Evolutionary conservation across 2,888 invertebrate genomes (phyloP), one percentile per base, ranked within the genome.

Genomic region (Stenodema calcarata): DNA sequence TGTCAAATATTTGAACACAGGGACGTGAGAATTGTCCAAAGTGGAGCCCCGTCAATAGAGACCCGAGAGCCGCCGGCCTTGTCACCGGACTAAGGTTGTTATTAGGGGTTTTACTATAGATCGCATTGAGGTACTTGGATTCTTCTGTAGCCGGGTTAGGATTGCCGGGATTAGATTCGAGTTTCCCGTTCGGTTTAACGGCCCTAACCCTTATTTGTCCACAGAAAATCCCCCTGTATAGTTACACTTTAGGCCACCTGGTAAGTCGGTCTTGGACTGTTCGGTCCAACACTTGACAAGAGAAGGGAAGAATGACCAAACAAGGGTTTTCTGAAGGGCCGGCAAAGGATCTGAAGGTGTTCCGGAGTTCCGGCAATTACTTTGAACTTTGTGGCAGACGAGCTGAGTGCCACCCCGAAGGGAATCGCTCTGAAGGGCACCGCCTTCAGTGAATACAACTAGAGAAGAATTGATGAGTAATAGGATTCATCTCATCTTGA

Each of bases 1-100:
- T 62, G 42, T 44, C 78, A 78, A 78, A 78, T 78, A 78, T 78
- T 78, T 78, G 78, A 78, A 78, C 78, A 78, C 78, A 44, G 44
- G 27, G 23, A 62, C 23, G 62, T 78, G 41, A 44, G 78, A 78
- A 78, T 78, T 27, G 78, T 18, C 78, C 78, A 16, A 44, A 78
- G 78, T 44, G 78, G 44, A 14, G 23, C 78, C n/a, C n/a, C 42
- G 78, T 62, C 62, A 78, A 44, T 78, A 44, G 42, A 78, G 18
- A 23, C 62, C 50, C 23, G 12, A 62, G 62, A 23, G 18, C 16
- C n/a, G 54, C 54, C 62, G 4, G 62, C 62, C 62, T 62, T 23
- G 62, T 30, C 35, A 11, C 30, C 35, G 73, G 3, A 62, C 62
- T 62, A 62, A 23, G 69, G 73, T 73, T 73, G 78, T 78, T 78